Conservation (phyloP, 1,140 invertebrate genomes). For the Microplitis demolitor region DNA sequence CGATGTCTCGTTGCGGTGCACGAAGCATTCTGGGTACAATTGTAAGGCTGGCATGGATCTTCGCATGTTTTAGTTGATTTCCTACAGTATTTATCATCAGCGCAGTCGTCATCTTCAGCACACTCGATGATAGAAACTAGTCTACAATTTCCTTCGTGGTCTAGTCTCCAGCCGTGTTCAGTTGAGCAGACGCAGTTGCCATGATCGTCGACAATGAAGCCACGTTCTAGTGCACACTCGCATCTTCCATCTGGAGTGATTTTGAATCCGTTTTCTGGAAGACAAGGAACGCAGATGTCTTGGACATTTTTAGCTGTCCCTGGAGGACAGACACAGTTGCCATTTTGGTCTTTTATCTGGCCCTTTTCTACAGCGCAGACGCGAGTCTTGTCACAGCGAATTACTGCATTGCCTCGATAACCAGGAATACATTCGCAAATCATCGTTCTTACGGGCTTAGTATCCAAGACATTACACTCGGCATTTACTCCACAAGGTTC, state of each 20-base stretch:
- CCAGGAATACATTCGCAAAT: slow-evolving; percentile 86
- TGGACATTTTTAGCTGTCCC: slow-evolving; percentile 76
- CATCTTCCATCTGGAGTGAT: slow-evolving; percentile 78
- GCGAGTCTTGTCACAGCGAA: slow-evolving; percentile 74
- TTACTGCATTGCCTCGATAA: slow-evolving; percentile 80
- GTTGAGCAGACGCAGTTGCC: slow-evolving; percentile 79
- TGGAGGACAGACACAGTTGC: slow-evolving; percentile 76
- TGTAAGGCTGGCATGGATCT: slow-evolving; percentile 73
- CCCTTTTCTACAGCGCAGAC: slow-evolving; percentile 74
- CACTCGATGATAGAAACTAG: slow-evolving; percentile 68
- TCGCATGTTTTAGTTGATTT: slow-evolving; percentile 71
- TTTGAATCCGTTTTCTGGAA: slow-evolving; percentile 71
- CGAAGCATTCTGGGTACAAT: slow-evolving; percentile 77
- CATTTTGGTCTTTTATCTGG: slow-evolving; percentile 70
- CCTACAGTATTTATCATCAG: slow-evolving; percentile 77
- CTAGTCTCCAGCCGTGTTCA: slow-evolving; percentile 72
- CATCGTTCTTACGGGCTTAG: slow-evolving; percentile 84
- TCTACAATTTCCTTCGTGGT: slow-evolving; percentile 70
- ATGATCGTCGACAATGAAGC: slow-evolving; percentile 74
- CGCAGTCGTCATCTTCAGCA: slow-evolving; percentile 75
- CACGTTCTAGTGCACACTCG: slow-evolving; percentile 77
- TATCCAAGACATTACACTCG: slow-evolving; percentile 79
- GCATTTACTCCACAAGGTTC: slow-evolving; percentile 83
- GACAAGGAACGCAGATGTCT: slow-evolving; percentile 77
- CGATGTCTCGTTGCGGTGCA: slow-evolving; percentile 81